Base-by-base conservation (phyloP, 23 tunicate species). In the Trididemnum nubilum region DNA sequence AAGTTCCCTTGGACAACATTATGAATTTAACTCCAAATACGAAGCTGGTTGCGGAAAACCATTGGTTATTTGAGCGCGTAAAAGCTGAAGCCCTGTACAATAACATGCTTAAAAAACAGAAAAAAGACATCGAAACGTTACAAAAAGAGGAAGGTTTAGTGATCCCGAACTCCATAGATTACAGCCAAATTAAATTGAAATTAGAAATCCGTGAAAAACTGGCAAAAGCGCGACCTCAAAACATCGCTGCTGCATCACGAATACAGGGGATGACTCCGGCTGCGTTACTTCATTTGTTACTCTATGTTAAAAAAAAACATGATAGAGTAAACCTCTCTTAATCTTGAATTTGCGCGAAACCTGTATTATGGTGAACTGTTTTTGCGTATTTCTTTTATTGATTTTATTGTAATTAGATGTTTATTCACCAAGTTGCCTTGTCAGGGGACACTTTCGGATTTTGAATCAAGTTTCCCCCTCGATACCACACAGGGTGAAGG, bases 231-330 rank as follows among this genome's bases (percentile, higher is more conserved):
- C 59, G 88, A 66, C 98, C 98, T 0, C 71, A 61, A 39, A 93
- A 93, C 33, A 80, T 93, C 52, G 98, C 98, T 2, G 98, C 98
- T 21, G 98, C 98, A 21, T 67, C 86, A 2, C 59, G 98, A 66
- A 80, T 93, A 27, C 98, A 87, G 66, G 98, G 98, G 64, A 80
- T 93, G 49, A 93, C 98, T 0, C 98, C 98, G 1, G 73, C 98
- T 36, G 86, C 93, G 19, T 57, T 93, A 0, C 71, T 93, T 28
- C 73, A 81, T n/a, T 58, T 93, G 74, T 36, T 93, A 31, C 38
- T 71, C 31, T 79, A 83, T 59, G 76, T 88, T 7, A 93, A 88
- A 75, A 85, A 38, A n/a, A n/a, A n/a, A n/a, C n/a, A n/a, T n/a
- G n/a, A n/a, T n/a, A n/a, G n/a, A n/a, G n/a, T n/a, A n/a, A n/a